Percentiles rank a stretch among this genome's conserved stretches.
phyloP scores from a whole-genome alignment of 2,888 invertebrate species.

The Arctia plantaginis region DNA sequence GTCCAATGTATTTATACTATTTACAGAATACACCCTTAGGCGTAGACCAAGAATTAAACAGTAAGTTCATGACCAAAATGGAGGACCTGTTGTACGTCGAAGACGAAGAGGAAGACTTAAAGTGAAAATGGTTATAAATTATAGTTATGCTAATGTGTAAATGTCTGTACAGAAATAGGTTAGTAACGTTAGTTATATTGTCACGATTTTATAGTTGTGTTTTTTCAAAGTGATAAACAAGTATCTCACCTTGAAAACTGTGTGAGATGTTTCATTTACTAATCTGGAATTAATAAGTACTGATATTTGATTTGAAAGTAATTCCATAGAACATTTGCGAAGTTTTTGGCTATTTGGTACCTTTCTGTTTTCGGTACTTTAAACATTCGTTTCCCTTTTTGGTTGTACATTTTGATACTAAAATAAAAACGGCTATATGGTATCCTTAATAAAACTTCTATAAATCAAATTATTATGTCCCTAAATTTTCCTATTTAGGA shows the following conservation, averaged over 20 bases:
- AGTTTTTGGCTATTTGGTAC: neutral
- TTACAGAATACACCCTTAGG: conserved; percentile 64
- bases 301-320: neutral
- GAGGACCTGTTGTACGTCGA: conserved; percentile 78
- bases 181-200: conserved; percentile 40
- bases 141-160: conserved; percentile 41
- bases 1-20: conserved; percentile 10
- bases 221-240: conserved; percentile 4
- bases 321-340: neutral
- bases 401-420: neutral
- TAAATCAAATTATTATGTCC: neutral
- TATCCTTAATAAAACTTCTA: no score
- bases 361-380: neutral
- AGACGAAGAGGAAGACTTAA: conserved; percentile 80
- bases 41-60: conserved; percentile 69
- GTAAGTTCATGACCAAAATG: conserved; percentile 80
- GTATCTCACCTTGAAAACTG: neutral
- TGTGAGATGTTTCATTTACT: neutral
- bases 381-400: neutral
- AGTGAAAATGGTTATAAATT: conserved; percentile 59
- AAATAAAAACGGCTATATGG: neutral
- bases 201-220: conserved; percentile 30
- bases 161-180: conserved; percentile 55
- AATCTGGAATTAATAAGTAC: neutral
- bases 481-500: neutral